A percentile compares a stretch with the other conserved stretches of the same genome.
These are phyloP conservation scores for Schizopygopsis malacanthus DNA, from an alignment of 2,797 vertebrate species.

Conservation along the genomic window DNA sequence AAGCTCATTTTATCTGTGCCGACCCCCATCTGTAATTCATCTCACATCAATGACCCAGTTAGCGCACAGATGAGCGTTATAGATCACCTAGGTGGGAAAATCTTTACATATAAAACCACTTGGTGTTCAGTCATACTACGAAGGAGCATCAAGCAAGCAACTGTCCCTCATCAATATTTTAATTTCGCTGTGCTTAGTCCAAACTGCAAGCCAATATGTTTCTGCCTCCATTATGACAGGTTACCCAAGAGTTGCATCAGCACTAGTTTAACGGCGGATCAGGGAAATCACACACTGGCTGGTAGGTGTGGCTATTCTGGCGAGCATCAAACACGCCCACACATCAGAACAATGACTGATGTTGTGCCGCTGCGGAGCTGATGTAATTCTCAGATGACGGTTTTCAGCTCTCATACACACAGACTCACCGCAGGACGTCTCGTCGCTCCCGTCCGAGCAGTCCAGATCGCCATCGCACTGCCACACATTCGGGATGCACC, in stretches of 20 bases:
- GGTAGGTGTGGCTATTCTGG: conserved; percentile 18
- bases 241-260: conserved; percentile 28
- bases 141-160: not conserved
- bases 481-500: conserved; percentile 94
- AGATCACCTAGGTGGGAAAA: conserved; percentile 37
- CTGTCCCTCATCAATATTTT: not conserved
- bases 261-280: not conserved
- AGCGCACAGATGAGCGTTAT: conserved; percentile 36
- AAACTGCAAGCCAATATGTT: conserved; percentile 18
- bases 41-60: conserved; percentile 61
- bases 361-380: not conserved
- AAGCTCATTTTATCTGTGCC: conserved; percentile 46
- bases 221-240: conserved; percentile 11
- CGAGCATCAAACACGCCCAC: not conserved
- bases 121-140: not conserved
- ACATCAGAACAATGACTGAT: not conserved
- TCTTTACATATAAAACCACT: conserved; percentile 3
- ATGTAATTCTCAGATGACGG: conserved; percentile 2
- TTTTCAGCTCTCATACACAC: not conserved
- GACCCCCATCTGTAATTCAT: conserved; percentile 36
- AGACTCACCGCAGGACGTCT: conserved; percentile 89
- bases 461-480: conserved; percentile 95
- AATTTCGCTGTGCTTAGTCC: not conserved
- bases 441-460: conserved; percentile 92
- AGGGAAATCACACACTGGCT: not conserved